Conservation (phyloP, 1,140 invertebrate species). For the Orchestia grillus region DNA sequence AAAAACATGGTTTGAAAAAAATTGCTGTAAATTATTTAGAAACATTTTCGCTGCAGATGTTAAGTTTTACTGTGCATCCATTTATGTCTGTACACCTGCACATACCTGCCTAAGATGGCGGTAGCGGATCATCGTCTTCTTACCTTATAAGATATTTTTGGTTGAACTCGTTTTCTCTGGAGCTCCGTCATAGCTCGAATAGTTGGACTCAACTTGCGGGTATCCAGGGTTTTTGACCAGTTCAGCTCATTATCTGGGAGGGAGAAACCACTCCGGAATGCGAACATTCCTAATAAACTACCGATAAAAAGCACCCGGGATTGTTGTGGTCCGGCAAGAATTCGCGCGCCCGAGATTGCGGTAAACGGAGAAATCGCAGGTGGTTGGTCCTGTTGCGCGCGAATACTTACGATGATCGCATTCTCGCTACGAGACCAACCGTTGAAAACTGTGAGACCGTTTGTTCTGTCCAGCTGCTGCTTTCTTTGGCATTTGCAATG, state of each 20-base stretch:
- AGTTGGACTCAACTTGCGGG: slow-evolving; percentile 34
- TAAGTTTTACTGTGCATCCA: neutral
- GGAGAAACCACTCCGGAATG: slow-evolving; percentile 45
- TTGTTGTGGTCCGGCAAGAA: slow-evolving; percentile 34
- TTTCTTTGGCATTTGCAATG: neutral
- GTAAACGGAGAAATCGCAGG: slow-evolving; percentile 41
- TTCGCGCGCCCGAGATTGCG: neutral
- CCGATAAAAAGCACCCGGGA: slow-evolving; percentile 21
- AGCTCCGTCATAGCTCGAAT: slow-evolving; percentile 38
- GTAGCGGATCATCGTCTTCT: slow-evolving; percentile 24
- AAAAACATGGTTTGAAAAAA: neutral
- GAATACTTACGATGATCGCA: neutral
- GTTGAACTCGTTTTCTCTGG: neutral
- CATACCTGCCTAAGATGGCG: slow-evolving; percentile 20
- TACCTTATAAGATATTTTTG: neutral
- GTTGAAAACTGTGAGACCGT: neutral
- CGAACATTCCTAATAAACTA: slow-evolving; percentile 48
- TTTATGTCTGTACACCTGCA: neutral
- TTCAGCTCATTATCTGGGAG: slow-evolving; percentile 42
- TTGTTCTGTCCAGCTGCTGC: neutral
- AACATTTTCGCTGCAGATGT: neutral
- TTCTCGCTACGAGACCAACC: neutral
- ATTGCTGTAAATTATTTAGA: neutral
- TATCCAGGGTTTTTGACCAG: slow-evolving; percentile 49
- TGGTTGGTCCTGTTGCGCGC: neutral